Evolutionary conservation across 92 coral and sea anemone genomes (phyloP).

Genomic region (Anthopleura xanthogrammica): DNA sequence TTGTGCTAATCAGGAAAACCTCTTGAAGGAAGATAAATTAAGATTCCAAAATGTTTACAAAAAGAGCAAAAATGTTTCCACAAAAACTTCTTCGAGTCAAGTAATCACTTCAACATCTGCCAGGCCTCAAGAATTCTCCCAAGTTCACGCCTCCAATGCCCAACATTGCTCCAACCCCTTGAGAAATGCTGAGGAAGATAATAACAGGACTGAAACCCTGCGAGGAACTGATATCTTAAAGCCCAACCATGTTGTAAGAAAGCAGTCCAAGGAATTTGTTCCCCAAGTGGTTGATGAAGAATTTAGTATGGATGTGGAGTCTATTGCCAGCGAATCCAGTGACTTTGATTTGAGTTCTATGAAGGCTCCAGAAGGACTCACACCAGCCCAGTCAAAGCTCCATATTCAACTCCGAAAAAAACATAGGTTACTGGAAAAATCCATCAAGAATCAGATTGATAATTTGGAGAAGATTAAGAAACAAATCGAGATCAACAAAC

Average conservation of each 20-base stretch:
- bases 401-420: slow-evolving; percentile 27
- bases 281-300: background rate
- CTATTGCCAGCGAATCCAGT: background rate
- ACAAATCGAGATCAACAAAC: slow-evolving; percentile 35
- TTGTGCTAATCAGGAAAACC: slow-evolving; percentile 40
- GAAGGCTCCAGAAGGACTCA: slow-evolving; percentile 24
- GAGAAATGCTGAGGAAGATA: background rate
- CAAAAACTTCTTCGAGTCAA: background rate
- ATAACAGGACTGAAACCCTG: background rate
- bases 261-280: background rate
- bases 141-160: background rate
- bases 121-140: background rate
- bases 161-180: background rate
- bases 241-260: background rate
- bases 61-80: background rate
- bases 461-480: slow-evolving; percentile 26
- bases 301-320: background rate
- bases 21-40: slow-evolving; percentile 42
- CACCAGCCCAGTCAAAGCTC: slow-evolving; percentile 24
- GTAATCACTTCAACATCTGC: background rate
- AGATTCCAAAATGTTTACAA: slow-evolving; percentile 27
- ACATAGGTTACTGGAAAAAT: slow-evolving; percentile 27
- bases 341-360: background rate
- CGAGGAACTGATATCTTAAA: background rate
- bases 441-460: slow-evolving; percentile 26